Conservation (phyloP, 2,797 vertebrate genomes). For the Chelidonichthys spinosus region DNA sequence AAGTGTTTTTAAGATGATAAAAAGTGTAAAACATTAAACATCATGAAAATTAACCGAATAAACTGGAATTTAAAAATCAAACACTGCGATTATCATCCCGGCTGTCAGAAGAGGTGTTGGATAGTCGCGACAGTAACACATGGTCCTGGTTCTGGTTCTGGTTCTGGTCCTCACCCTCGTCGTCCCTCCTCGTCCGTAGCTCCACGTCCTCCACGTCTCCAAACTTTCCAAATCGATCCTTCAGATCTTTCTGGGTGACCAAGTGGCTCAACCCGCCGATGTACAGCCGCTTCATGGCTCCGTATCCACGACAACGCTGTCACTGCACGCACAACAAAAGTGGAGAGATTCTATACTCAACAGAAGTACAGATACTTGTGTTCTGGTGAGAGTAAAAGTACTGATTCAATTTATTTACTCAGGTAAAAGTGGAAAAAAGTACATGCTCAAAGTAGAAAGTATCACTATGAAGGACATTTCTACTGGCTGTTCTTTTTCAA, state of each 20-base stretch:
- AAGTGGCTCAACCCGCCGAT: conserved; percentile 90
- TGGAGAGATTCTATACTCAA: neutral
- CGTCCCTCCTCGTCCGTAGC: conserved; percentile 90
- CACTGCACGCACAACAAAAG: conserved; percentile 1
- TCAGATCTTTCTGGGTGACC: conserved; percentile 88
- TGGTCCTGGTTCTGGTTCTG: no score
- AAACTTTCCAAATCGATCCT: conserved; percentile 92
- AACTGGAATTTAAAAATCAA: neutral
- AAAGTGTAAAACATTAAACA: neutral
- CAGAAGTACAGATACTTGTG: no score
- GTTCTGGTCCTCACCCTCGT: conserved; percentile 82
- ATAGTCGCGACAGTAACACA: no score
- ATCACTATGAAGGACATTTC: no score
- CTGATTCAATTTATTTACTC: no score
- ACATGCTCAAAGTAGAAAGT: no score
- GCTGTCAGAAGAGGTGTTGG: neutral
- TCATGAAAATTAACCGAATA: neutral
- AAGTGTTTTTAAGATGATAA: neutral
- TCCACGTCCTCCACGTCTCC: conserved; percentile 90
- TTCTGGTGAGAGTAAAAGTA: no score
- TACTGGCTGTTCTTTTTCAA: no score
- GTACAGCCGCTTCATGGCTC: conserved; percentile 86
- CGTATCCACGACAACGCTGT: neutral
- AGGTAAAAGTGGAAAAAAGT: no score
- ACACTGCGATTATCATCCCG: neutral